Conservation (phyloP, 2,888 invertebrate species). For the Sminthurinus aureus region DNA sequence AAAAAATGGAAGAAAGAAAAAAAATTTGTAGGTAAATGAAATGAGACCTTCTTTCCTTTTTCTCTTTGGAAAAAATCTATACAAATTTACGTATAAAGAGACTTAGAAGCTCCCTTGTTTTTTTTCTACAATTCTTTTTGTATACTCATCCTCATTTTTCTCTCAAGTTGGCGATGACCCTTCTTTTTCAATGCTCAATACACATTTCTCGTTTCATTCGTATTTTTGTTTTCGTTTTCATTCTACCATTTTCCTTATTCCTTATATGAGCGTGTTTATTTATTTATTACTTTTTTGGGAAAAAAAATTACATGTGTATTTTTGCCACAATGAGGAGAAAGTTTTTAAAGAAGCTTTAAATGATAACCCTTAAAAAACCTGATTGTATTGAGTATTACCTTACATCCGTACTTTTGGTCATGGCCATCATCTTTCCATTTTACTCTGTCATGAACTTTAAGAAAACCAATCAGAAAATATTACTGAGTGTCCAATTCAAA, state of each 20-base stretch:
- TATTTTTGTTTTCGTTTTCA: too few species aligned
- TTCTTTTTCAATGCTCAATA: background rate
- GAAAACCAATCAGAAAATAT: conserved; percentile 15
- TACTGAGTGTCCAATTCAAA: background rate
- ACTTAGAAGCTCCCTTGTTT: background rate
- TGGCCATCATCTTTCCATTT: background rate
- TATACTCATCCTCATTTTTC: background rate
- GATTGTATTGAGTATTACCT: too few species aligned
- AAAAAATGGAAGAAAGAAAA: background rate
- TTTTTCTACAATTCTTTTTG: background rate
- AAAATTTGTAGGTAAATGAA: background rate
- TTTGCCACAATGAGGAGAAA: too few species aligned
- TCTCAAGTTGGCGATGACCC: background rate
- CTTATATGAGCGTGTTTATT: too few species aligned
- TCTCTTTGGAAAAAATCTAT: background rate
- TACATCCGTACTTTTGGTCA: background rate
- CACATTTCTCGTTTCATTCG: background rate
- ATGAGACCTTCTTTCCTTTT: background rate
- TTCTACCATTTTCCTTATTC: too few species aligned
- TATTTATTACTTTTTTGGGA: too few species aligned
- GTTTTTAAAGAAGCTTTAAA: too few species aligned
- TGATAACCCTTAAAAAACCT: too few species aligned
- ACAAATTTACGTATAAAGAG: background rate
- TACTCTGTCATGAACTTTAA: background rate
- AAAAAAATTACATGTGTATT: too few species aligned